Conservation (phyloP, 2,888 invertebrate species). For the Netelia inedita region DNA sequence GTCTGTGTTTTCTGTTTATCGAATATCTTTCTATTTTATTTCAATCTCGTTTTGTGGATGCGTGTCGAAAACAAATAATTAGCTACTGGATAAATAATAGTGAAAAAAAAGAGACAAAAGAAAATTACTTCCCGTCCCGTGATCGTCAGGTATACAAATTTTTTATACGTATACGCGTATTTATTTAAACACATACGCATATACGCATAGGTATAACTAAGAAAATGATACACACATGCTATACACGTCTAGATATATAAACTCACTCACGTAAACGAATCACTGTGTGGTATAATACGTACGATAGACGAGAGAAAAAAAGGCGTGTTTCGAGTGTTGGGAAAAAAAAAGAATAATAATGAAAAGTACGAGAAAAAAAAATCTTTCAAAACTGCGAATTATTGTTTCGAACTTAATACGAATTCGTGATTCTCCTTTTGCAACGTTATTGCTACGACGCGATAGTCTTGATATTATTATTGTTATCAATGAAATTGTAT, state of each 20-base stretch:
- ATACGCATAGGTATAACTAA: slow-evolving; percentile 52
- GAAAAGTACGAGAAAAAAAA: slow-evolving; percentile 57
- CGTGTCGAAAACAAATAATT: slow-evolving; percentile 25
- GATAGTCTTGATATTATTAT: slow-evolving; percentile 6
- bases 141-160: slow-evolving; percentile 45
- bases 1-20: neutral
- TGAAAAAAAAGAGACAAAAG: neutral
- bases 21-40: slow-evolving; percentile 9
- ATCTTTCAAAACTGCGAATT: slow-evolving; percentile 55
- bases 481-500: slow-evolving; percentile 37
- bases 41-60: slow-evolving; percentile 19
- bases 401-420: slow-evolving; percentile 3
- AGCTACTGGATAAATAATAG: slow-evolving; percentile 21
- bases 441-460: neutral
- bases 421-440: slow-evolving; percentile 7
- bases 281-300: slow-evolving; percentile 63
- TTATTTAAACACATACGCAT: slow-evolving; percentile 36
- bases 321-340: slow-evolving; percentile 65
- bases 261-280: slow-evolving; percentile 65
- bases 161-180: slow-evolving; percentile 43
- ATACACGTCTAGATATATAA: slow-evolving; percentile 63
- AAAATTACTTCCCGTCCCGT: slow-evolving; percentile 35
- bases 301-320: slow-evolving; percentile 67
- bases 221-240: slow-evolving; percentile 69
- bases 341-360: slow-evolving; percentile 65